Conservation (phyloP, 2,888 invertebrate genomes). For the Belgica antarctica region DNA sequence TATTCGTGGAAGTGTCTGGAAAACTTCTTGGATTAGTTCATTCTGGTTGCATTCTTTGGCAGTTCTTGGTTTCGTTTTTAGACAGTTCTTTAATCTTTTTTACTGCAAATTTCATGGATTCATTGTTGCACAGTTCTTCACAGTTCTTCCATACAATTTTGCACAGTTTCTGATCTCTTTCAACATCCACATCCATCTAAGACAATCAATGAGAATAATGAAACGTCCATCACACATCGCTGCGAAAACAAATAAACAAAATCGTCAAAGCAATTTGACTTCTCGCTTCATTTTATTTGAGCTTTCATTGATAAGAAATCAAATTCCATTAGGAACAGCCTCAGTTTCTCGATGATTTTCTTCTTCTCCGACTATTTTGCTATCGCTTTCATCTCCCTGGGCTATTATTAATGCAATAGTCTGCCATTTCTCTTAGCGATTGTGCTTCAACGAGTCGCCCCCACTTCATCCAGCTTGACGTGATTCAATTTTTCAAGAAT, state of each 20-base stretch:
- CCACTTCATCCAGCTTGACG: constrained; percentile 1
- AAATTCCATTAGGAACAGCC: not conserved
- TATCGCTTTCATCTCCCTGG: not conserved
- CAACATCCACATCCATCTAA: not conserved
- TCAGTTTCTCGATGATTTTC: not conserved
- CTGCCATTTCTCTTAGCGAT: not conserved
- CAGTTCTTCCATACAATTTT: not conserved
- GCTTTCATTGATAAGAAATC: constrained; percentile 7
- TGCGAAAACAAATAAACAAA: not conserved
- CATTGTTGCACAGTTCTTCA: not conserved
- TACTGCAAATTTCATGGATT: too few relatives aligned
- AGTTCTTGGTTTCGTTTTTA: too few relatives aligned
- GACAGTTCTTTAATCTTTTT: too few relatives aligned
- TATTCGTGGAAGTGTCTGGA: too few relatives aligned
- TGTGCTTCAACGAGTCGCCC: too few relatives aligned
- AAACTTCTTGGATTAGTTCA: too few relatives aligned
- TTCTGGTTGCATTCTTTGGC: too few relatives aligned
- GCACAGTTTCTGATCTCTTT: not conserved
- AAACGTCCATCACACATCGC: not conserved
- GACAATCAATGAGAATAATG: not conserved
- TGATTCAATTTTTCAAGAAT: constrained; percentile 42
- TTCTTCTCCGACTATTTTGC: too few relatives aligned
- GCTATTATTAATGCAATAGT: not conserved
- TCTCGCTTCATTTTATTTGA: not conserved
- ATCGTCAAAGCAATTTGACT: not conserved